Base-by-base conservation (phyloP, 2,113 vertebrate species). In the Sminthopsis crassicaudata region DNA sequence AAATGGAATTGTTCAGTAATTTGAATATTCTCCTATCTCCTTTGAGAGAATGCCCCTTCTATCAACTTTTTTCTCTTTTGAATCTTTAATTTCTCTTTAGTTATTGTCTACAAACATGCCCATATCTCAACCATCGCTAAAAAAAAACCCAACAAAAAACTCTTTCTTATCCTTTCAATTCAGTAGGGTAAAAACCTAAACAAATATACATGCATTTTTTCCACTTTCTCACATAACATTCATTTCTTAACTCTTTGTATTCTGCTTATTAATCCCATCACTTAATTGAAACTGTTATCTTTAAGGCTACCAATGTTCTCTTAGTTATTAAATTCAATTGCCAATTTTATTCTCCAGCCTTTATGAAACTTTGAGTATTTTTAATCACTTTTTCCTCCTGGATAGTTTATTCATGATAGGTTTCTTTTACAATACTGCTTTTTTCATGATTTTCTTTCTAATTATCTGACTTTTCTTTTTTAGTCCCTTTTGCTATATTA, bases 291-390 rank as follows among this genome's bases (percentile, higher is more conserved):
- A 89, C 36, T 9, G 6, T 36, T 91, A 25, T 93, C 25, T 11
- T 2, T 22, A 55, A 54, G 5, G 30, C 46, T 55, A 90, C 0
- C 46, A 23, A 12, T 90, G 53, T 54, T 8, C 60, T 76, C 93
- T 50, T 54, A 36, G 53, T 51, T 54, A 92, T 51, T 90, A 54
- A 94, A 94, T 76, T 91, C 90, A 36, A 51, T 67, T 50, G 50
- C 36, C 42, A 50, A 55, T 91, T 48, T 92, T 46, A 90, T 89
- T 53, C 27, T 51, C 90, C 36, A 91, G 52, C 46, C n/a, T n/a
- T 14, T 42, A 24, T 42, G 91, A 55, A 89, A 9, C 48, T 57
- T 24, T 94, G n/a, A 25, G 60, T 1, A 46, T 53, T 51, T 89
- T 25, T 50, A 48, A 30, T 51, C 4, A 89, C 19, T 2, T 36